phyloP scores from a whole-genome alignment of 2,113 vertebrate genomes.

The Pituophis catenifer region DNA sequence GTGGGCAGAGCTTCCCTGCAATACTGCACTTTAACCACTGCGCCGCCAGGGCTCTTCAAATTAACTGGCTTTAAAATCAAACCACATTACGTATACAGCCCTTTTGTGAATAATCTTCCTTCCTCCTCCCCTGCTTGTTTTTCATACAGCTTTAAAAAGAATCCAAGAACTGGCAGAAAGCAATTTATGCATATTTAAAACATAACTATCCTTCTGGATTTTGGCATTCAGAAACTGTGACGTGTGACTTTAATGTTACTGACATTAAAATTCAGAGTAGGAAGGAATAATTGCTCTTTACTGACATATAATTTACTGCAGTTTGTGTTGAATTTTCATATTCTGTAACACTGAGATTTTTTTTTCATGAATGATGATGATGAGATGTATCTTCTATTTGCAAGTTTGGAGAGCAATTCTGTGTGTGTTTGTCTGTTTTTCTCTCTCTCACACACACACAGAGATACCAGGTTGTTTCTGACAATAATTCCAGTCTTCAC shows the following conservation, averaged over 20 bases:
- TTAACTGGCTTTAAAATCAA: slow-evolving; percentile 20
- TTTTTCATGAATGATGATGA: slow-evolving; percentile 10
- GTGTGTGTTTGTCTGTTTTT: accelerated
- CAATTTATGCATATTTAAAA: slow-evolving; percentile 33
- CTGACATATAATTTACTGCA: neutral
- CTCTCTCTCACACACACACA: neutral
- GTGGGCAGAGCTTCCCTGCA: too few species aligned
- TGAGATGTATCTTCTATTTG: neutral
- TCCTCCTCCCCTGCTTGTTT: slow-evolving; percentile 30
- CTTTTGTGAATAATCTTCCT: neutral
- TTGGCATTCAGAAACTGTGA: neutral
- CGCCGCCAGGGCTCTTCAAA: neutral
- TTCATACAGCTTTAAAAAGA: slow-evolving; percentile 44
- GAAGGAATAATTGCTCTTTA: neutral
- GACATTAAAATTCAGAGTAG: neutral
- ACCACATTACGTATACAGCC: neutral
- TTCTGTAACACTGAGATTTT: neutral
- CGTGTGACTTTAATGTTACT: slow-evolving; percentile 16
- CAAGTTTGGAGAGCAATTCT: neutral
- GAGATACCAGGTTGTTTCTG: neutral
- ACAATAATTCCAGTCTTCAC: neutral
- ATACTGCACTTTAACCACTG: too few species aligned
- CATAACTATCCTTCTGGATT: slow-evolving; percentile 18
- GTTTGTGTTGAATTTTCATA: slow-evolving; percentile 18
- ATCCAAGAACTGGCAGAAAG: slow-evolving; percentile 19